These are phyloP conservation scores for Pristionchus fissidentatus DNA, from an alignment of 2,888 invertebrate genomes.

Conservation along the genomic window DNA sequence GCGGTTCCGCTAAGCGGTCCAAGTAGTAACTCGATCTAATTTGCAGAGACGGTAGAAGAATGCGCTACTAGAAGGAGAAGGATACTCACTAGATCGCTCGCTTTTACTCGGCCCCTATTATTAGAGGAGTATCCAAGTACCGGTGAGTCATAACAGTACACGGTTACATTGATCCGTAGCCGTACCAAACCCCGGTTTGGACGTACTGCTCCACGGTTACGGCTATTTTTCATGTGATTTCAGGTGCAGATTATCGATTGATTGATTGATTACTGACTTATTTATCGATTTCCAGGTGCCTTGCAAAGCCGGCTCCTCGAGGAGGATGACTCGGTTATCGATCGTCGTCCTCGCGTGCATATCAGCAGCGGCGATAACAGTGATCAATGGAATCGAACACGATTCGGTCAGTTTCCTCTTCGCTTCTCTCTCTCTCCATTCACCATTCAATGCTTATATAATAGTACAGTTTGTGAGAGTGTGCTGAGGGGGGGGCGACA, in stretches of 20 bases:
- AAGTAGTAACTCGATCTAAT: too few relatives aligned
- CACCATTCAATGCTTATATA: neutral
- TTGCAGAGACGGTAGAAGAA: neutral
- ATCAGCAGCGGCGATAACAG: neutral
- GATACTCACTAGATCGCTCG: too few relatives aligned
- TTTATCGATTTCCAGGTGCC: neutral
- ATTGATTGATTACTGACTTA: conserved; percentile 1
- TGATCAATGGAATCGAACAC: conserved; percentile 41
- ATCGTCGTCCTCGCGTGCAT: neutral
- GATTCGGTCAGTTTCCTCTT: conserved; percentile 40
- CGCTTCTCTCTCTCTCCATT: neutral
- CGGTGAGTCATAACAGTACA: neutral
- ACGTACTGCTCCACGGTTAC: too few relatives aligned
- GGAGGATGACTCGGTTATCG: conserved; percentile 31
- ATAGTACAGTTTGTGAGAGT: conserved; percentile 42
- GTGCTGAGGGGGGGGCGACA: conserved; percentile 4
- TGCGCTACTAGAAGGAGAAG: conserved; percentile 7
- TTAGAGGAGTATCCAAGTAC: conserved; percentile 12
- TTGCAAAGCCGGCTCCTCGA: neutral
- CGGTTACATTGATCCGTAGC: too few relatives aligned
- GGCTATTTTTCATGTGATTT: neutral
- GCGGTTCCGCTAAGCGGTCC: too few relatives aligned
- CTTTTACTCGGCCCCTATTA: neutral
- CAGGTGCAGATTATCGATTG: neutral
- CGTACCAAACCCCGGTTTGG: too few relatives aligned